Conservation (phyloP, 2,888 invertebrate genomes). For the Agrotis puta region DNA sequence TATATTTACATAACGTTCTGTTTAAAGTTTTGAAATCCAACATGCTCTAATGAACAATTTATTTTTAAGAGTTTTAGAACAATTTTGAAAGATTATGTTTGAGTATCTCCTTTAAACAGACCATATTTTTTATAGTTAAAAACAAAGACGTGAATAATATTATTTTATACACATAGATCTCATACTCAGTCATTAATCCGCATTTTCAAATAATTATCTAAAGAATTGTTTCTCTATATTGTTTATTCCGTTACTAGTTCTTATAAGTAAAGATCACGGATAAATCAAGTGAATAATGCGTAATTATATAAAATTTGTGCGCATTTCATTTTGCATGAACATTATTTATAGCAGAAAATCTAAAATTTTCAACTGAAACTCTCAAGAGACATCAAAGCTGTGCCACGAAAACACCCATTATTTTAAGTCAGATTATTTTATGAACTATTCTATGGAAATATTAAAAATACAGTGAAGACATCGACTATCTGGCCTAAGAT, state of each 20-base stretch:
- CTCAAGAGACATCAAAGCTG: constrained; percentile 67
- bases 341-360: constrained; percentile 8
- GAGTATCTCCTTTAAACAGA: no score
- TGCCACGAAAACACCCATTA: constrained; percentile 60
- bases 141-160: not conserved
- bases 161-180: not conserved
- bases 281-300: constrained; percentile 12
- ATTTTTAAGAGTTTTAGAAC: no score
- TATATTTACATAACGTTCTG: not conserved
- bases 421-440: constrained; percentile 57
- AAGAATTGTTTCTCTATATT: no score
- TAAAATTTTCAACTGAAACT: constrained; percentile 6
- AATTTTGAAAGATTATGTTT: no score
- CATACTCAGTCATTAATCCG: constrained; percentile 25
- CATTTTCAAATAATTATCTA: constrained; percentile 10
- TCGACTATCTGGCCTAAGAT: constrained; percentile 84
- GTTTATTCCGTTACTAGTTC: not conserved
- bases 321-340: constrained; percentile 59
- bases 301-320: constrained; percentile 66
- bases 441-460: constrained; percentile 83
- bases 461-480: constrained; percentile 88
- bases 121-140: no score
- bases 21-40: not conserved
- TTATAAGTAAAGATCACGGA: not conserved
- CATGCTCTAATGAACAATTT: no score